phyloP scores from a whole-genome alignment of 2,888 invertebrate genomes.

The Temnothorax ravouxi region DNA sequence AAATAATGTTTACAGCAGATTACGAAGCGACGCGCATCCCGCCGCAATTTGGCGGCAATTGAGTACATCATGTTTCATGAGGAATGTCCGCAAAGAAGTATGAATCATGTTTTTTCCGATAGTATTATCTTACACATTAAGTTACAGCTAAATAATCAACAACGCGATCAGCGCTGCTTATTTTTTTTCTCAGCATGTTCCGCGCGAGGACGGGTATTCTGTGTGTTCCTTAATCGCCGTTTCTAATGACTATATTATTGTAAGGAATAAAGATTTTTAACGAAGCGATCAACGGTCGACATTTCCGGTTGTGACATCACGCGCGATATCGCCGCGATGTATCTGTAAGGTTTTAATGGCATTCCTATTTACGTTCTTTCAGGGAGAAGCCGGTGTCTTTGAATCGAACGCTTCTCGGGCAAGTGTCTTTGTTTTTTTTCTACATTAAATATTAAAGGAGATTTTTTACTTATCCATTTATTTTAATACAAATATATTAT shows the following conservation, averaged over 20 bases:
- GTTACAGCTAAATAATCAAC: conserved; percentile 39
- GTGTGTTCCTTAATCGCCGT: conserved; percentile 36
- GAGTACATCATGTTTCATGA: not conserved
- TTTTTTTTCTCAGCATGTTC: not conserved
- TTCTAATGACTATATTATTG: conserved; percentile 42
- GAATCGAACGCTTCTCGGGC: conserved; percentile 50
- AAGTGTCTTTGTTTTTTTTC: too few species aligned
- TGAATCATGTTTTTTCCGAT: conserved; percentile 42
- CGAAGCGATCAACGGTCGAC: conserved; percentile 5
- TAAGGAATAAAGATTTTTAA: conserved; percentile 35
- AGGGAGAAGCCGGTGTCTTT: not conserved
- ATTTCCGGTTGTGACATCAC: not conserved
- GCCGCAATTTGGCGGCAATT: not conserved
- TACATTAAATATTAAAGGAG: too few species aligned
- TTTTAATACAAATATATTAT: too few species aligned
- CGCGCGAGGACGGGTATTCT: not conserved
- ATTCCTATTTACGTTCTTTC: conserved; percentile 2
- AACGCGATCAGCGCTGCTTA: conserved; percentile 18
- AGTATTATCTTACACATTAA: conserved; percentile 27
- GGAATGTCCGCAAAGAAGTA: conserved; percentile 14
- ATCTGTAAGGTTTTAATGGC: not conserved
- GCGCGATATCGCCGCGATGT: not conserved
- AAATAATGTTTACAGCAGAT: conserved; percentile 16
- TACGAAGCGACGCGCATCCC: not conserved
- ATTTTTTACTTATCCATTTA: too few species aligned